phyloP scores from a whole-genome alignment of 2,888 invertebrate species.

The Calameuta filiformis region DNA sequence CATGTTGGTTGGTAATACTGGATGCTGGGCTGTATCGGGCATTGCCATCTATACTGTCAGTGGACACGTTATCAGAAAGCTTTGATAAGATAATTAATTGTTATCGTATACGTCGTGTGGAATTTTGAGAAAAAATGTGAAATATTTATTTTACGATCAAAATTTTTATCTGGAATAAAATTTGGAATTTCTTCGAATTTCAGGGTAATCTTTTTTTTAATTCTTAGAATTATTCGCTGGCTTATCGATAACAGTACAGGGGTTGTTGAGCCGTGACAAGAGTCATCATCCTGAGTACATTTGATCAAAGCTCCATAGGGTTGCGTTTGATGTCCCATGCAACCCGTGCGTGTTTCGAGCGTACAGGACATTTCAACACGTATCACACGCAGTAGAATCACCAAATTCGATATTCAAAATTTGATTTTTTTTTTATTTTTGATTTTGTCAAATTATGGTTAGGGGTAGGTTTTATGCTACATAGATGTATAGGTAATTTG shows the following conservation, averaged over 20 bases:
- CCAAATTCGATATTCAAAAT: too few relatives aligned
- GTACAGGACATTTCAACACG: constrained; percentile 24
- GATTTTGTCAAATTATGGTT: too few relatives aligned
- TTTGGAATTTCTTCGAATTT: too few relatives aligned
- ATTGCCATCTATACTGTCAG: constrained; percentile 29
- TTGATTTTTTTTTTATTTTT: too few relatives aligned
- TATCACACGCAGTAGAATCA: too few relatives aligned
- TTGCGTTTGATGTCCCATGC: constrained; percentile 64
- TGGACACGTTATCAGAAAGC: too few relatives aligned
- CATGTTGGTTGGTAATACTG: constrained; percentile 47
- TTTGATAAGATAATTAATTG: too few relatives aligned
- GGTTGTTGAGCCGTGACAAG: constrained; percentile 43
- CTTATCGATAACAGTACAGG: too few relatives aligned
- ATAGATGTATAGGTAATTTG: too few relatives aligned
- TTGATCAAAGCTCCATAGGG: constrained; percentile 60
- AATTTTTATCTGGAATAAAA: background rate
- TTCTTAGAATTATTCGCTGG: too few relatives aligned
- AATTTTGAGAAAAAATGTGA: background rate
- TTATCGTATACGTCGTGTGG: background rate
- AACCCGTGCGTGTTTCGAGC: constrained; percentile 53
- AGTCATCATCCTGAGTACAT: constrained; percentile 62
- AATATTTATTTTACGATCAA: background rate
- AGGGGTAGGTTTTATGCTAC: too few relatives aligned
- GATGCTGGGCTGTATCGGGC: constrained; percentile 35
- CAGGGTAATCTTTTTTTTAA: too few relatives aligned